Evolutionary conservation across 2,113 vertebrate genomes (phyloP).

Genomic region (Hypocryptadius cinnamomeus): DNA sequence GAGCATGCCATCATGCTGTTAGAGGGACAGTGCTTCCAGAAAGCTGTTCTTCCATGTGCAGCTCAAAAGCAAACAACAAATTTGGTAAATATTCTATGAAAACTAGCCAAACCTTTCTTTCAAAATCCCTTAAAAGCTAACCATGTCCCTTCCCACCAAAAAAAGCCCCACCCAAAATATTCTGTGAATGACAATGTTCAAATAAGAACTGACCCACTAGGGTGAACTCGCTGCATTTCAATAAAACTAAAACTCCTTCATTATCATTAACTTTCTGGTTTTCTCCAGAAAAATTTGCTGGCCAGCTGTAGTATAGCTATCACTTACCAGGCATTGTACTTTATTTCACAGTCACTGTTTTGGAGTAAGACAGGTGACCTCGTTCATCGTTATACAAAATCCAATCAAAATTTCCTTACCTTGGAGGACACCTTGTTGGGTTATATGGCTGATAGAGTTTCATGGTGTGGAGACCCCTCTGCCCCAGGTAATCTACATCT

Average conservation of each 20-base stretch:
- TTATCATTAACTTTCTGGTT: background rate
- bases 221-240: background rate
- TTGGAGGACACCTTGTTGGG: constrained; percentile 84
- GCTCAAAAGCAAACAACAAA: background rate
- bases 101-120: background rate
- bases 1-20: background rate
- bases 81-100: background rate
- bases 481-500: constrained; percentile 48
- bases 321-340: background rate
- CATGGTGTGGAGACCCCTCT: constrained; percentile 77
- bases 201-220: background rate
- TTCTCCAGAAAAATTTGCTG: background rate
- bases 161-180: background rate
- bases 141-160: background rate
- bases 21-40: background rate
- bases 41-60: background rate
- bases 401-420: constrained; percentile 63
- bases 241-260: background rate
- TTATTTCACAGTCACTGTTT: constrained; percentile 74
- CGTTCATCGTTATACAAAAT: constrained; percentile 64
- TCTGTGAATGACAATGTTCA: background rate
- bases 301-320: background rate
- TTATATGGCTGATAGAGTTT: constrained; percentile 68
- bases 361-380: constrained; percentile 83
- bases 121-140: background rate